Conservation (phyloP, 2,797 vertebrate species). For the Cacajao melanocephalus region DNA sequence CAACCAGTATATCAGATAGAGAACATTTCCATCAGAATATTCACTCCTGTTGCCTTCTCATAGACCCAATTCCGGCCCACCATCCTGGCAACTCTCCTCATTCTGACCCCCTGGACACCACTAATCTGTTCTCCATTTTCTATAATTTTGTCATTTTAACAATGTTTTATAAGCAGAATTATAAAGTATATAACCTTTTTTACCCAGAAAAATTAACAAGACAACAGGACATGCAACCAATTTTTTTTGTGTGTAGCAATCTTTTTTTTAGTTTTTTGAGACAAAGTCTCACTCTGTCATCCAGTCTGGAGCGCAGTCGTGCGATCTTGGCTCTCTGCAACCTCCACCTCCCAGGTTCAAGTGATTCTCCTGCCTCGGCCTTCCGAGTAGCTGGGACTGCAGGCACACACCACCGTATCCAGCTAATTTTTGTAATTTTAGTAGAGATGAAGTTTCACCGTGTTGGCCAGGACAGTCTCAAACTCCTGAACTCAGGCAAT, state of each 20-base stretch:
- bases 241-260: not conserved
- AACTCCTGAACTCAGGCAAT: not conserved
- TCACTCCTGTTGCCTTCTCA: not conserved
- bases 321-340: not conserved
- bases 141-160: not conserved
- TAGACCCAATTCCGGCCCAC: not conserved
- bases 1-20: not conserved
- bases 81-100: not conserved
- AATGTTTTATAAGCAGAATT: not conserved
- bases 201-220: not conserved
- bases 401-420: rapidly evolving
- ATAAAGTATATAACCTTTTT: not conserved
- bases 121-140: not conserved
- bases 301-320: not conserved
- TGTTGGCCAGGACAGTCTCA: not conserved
- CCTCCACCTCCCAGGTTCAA: not conserved
- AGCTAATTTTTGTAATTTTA: not conserved
- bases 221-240: not conserved
- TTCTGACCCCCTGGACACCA: not conserved
- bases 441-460: not conserved
- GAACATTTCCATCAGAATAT: not conserved
- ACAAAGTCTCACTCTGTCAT: not conserved
- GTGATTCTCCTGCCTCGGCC: not conserved
- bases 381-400: not conserved
- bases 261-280: too few relatives aligned